Evolutionary conservation across 1,140 invertebrate species (phyloP).

Genomic region (Leptinotarsa lineolata): DNA sequence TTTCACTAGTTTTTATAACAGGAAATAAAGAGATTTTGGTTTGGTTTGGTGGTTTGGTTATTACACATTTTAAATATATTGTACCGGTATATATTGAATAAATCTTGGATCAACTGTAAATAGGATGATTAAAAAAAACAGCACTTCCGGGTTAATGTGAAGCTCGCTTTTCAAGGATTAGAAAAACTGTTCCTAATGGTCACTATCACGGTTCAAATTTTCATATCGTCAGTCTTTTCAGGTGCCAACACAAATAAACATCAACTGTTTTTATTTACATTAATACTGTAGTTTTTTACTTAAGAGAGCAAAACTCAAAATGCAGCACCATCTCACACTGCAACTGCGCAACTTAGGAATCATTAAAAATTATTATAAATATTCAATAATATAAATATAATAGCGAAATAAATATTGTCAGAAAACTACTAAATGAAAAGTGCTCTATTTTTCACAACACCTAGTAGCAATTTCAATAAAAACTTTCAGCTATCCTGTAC

Average conservation of each 20-base stretch:
- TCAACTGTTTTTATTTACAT: neutral
- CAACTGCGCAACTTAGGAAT: conserved; percentile 44
- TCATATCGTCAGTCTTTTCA: conserved; percentile 9
- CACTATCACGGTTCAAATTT: conserved; percentile 12
- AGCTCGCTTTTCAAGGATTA: too few relatives aligned
- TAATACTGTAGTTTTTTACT: conserved; percentile 16
- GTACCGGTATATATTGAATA: too few relatives aligned
- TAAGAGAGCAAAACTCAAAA: conserved; percentile 4
- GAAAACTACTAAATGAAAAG: conserved; percentile 42
- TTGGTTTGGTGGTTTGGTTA: too few relatives aligned
- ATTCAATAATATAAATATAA: conserved; percentile 40
- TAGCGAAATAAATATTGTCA: conserved; percentile 45
- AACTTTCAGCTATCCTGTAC: conserved; percentile 37
- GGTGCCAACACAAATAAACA: neutral
- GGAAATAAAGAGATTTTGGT: too few relatives aligned
- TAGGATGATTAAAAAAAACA: too few relatives aligned
- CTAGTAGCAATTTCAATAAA: conserved; percentile 40
- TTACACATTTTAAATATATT: too few relatives aligned
- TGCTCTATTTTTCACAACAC: conserved; percentile 45
- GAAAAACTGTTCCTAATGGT: too few relatives aligned
- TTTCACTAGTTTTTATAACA: too few relatives aligned
- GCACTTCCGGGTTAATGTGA: too few relatives aligned
- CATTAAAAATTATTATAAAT: conserved; percentile 43
- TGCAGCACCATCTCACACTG: conserved; percentile 17
- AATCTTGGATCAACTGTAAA: too few relatives aligned